These are phyloP conservation scores for Ceramica pisi DNA, from an alignment of 2,888 invertebrate genomes.

Conservation along the genomic window DNA sequence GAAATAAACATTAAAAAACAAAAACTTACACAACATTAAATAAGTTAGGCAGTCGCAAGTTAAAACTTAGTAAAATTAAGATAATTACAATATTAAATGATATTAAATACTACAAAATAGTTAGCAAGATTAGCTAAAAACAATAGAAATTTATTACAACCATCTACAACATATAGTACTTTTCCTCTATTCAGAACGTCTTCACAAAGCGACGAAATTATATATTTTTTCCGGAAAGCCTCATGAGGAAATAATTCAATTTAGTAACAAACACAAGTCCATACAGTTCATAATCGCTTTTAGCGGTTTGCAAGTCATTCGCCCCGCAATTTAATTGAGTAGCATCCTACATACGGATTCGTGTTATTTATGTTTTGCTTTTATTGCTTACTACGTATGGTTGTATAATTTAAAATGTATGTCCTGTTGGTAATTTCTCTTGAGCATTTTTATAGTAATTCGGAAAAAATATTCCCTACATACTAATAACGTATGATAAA, in stretches of 20 bases:
- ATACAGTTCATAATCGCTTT: constrained; percentile 45
- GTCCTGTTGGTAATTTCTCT: not conserved
- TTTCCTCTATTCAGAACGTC: constrained; percentile 2
- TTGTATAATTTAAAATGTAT: constrained; percentile 27
- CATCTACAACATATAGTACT: not conserved
- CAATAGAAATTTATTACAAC: not conserved
- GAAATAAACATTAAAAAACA: too few relatives aligned
- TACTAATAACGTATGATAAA: not conserved
- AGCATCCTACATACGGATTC: constrained; percentile 29
- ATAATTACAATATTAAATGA: too few relatives aligned
- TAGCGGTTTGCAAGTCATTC: constrained; percentile 45
- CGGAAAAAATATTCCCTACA: not conserved
- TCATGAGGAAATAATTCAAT: constrained; percentile 62
- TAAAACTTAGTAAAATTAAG: too few relatives aligned
- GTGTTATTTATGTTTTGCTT: constrained; percentile 33
- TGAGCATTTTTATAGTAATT: not conserved
- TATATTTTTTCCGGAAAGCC: constrained; percentile 36
- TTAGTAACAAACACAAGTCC: constrained; percentile 47
- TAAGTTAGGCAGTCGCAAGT: too few relatives aligned
- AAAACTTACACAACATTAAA: too few relatives aligned
- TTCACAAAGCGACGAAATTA: constrained; percentile 39
- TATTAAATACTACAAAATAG: too few relatives aligned
- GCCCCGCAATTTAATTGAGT: constrained; percentile 56
- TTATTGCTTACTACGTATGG: constrained; percentile 1
- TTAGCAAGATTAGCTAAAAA: not conserved